Base-by-base conservation (phyloP, 2,797 vertebrate species). In the Vultur gryphus region DNA sequence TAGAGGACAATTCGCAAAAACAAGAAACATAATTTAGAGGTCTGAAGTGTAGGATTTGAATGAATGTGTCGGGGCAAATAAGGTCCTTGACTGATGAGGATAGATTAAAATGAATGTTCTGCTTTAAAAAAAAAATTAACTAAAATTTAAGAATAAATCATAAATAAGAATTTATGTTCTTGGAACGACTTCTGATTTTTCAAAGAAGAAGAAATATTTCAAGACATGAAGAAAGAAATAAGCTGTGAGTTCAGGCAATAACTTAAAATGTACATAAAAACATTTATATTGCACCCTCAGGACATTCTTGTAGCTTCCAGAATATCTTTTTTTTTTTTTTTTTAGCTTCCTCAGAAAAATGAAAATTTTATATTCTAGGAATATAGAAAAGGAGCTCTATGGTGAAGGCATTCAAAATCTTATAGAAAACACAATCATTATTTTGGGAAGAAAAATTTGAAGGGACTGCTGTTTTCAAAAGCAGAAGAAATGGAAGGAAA, bases 381-480 rank as follows among this genome's bases (percentile, higher is more conserved):
- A 88, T 44, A 79, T 0, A 82, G 51, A 70, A 91, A 89, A 80
- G 11, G 17, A 81, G 20, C 14, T 59, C 5, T 59, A 20, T 13
- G 13, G 33, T 24, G 20, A 82, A 85, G 18, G 39, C 23, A 82
- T 61, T 31, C 4, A 87, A 87, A 89, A 91, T 85, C 31, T 78
- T 79, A 65, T 0, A 64, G 44, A 82, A 89, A 87, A 77, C 7
- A 44, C 11, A 16, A 43, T 11, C 7, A 6, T 51, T 37, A 75
- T 59, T 82, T 79, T 55, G 44, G n/a, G 55, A 90, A 75, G 48
- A 77, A 88, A 94, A 80, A 69, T 64, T 8, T 88, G 41, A 95
- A 77, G 49, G 61, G 24, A 70, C 15, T 44, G 19, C 66, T 54
- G 91, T 93, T 88, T 94, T 95, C 58, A 90, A 93, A 90, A 92